These are phyloP conservation scores for Drosophila nigrodunni DNA, from an alignment of 1,140 invertebrate genomes.

Conservation along the genomic window DNA sequence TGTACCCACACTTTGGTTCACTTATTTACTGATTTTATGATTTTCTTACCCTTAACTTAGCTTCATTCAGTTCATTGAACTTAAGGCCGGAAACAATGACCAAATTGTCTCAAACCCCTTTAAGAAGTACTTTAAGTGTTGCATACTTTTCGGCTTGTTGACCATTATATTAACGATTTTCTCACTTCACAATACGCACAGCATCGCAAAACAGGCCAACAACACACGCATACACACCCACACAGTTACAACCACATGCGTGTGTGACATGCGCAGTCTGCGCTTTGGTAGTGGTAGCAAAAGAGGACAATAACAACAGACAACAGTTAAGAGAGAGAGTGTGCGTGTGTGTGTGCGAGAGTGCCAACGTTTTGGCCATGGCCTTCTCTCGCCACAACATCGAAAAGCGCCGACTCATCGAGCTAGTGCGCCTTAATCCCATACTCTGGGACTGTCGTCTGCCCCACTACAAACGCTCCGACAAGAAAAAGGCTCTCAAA, in stretches of 20 bases:
- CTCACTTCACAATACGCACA: conserved; percentile 61
- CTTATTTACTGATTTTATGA: not conserved
- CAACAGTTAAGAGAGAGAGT: conserved; percentile 26
- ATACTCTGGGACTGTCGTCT: conserved; percentile 82
- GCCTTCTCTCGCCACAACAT: conserved; percentile 82
- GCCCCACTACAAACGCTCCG: conserved; percentile 80
- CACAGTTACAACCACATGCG: conserved; percentile 8
- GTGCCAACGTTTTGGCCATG: conserved; percentile 39
- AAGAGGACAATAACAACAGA: conserved; percentile 33
- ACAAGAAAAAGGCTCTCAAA: conserved; percentile 81
- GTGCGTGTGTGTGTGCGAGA: not conserved
- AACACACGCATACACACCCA: conserved; percentile 31
- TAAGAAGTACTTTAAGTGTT: conserved; percentile 36
- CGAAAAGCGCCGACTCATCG: conserved; percentile 82
- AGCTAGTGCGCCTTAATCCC: conserved; percentile 77
- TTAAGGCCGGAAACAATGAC: conserved; percentile 18
- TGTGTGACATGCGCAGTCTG: conserved; percentile 62
- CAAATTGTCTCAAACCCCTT: conserved; percentile 23
- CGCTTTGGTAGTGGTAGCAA: conserved; percentile 70
- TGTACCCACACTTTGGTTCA: not conserved
- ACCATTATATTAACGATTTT: conserved; percentile 72
- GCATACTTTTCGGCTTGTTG: conserved; percentile 51
- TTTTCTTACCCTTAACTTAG: conserved; percentile 11
- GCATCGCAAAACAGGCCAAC: conserved; percentile 54
- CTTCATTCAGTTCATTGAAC: conserved; percentile 41